Evolutionary conservation across 2,113 vertebrate species (phyloP), one percentile per base, ranked within the genome.

Genomic region (Ictalurus furcatus): DNA sequence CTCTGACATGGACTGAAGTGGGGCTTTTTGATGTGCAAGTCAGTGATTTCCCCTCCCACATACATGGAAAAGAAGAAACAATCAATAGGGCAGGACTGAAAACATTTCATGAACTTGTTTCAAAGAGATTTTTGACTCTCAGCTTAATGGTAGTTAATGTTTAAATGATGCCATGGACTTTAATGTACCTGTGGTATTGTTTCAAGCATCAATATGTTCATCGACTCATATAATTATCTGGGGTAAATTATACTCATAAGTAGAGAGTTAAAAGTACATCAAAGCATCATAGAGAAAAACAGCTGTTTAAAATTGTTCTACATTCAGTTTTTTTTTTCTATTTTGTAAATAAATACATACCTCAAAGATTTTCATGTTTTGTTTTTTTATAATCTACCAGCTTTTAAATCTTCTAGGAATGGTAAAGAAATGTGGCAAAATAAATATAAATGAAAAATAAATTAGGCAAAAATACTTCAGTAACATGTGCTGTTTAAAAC

Each of bases 11-110:
- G 23, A 67, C 59, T 88, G 89, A 93, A 92, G 88, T 92, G 89
- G 11, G 54, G 91, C 91, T 96, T 94, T 94, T 34, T 83, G 94
- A 94, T 94, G 93, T 92, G 85, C 92, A 93, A 93, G 54, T 63
- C 34, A 17, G n/a, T 87, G 92, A 89, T 91, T 84, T 88, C 61
- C 54, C 34, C n/a, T 78, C 58, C 54, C 3, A 21, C 81, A 63
- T 28, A 61, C 91, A 79, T 76, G 25, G 87, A 86, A 88, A 85
- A 74, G 80, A 90, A 48, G 44, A 48, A 48, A 48, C 44, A 48
- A 48, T 48, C 4, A 7, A 48, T 48, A 7, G 44, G 6, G 44
- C 44, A 48, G 91, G 92, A 89, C 92, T 92, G 86, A 84, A 58
- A 91, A 85, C 56, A 76, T 89, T 65, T 91, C 90, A 91, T 91